Percentiles rank a stretch among this genome's conserved stretches.
Conservation (phyloP, 1,140 invertebrate genomes). For the Babylonia areolata region DNA sequence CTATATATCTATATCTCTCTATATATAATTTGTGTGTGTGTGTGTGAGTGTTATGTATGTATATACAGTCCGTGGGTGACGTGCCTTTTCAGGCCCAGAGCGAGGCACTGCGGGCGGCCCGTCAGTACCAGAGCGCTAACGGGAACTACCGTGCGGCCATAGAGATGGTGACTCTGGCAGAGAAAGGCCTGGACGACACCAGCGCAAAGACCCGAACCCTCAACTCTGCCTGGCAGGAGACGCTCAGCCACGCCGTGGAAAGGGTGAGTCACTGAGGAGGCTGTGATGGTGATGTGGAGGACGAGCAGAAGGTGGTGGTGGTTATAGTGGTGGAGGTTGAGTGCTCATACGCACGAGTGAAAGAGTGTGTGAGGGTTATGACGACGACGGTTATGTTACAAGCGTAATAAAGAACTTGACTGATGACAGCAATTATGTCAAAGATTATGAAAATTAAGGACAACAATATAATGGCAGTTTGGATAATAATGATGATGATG, state of each 20-base stretch:
- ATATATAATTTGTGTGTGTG: too few relatives aligned
- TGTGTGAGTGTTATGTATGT: too few relatives aligned
- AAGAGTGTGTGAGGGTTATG: too few relatives aligned
- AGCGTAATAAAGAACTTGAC: too few relatives aligned
- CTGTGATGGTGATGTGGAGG: not conserved
- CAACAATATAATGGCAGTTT: not conserved
- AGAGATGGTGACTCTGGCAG: slow-evolving; percentile 94
- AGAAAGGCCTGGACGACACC: slow-evolving; percentile 75
- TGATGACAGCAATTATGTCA: not conserved
- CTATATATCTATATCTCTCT: too few relatives aligned
- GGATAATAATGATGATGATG: not conserved
- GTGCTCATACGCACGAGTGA: too few relatives aligned
- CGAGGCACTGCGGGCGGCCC: slow-evolving; percentile 92
- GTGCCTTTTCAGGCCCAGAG: slow-evolving; percentile 79
- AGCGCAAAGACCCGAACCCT: slow-evolving; percentile 86
- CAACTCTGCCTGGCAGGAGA: slow-evolving; percentile 98
- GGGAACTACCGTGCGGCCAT: slow-evolving; percentile 89
- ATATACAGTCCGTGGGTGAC: too few relatives aligned
- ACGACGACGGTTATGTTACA: not conserved
- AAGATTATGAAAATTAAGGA: not conserved
- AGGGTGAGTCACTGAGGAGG: slow-evolving; percentile 80
- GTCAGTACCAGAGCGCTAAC: slow-evolving; percentile 92
- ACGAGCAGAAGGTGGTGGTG: not conserved
- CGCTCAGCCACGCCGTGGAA: slow-evolving; percentile 96
- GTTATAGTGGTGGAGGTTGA: not conserved